These are phyloP conservation scores for Lysiphlebus fabarum DNA, from an alignment of 1,140 invertebrate species.

Conservation along the genomic window DNA sequence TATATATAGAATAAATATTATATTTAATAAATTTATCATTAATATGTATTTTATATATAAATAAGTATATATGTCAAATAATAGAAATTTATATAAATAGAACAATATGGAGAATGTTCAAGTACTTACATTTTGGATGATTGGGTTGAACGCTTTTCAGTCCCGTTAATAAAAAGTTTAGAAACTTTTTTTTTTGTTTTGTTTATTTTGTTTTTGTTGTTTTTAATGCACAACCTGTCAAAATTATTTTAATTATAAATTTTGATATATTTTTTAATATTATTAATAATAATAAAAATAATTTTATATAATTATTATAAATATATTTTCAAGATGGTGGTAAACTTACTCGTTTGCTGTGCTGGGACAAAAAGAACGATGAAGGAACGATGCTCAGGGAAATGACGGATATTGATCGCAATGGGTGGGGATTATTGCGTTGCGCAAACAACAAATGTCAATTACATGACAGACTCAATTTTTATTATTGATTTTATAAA, in stretches of 20 bases:
- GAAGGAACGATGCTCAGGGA: not conserved
- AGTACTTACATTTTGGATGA: constrained; percentile 43
- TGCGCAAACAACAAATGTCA: constrained; percentile 17
- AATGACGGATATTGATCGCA: constrained; percentile 27
- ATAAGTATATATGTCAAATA: no score
- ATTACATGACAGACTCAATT: no score
- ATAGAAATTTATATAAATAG: not conserved
- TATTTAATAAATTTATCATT: no score
- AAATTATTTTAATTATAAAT: no score
- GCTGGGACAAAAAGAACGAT: constrained; percentile 46
- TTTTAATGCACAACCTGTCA: no score
- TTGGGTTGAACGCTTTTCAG: constrained; percentile 29
- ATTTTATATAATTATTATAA: not conserved
- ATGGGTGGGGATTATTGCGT: not conserved
- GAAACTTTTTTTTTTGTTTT: no score
- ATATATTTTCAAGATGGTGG: constrained; percentile 3
- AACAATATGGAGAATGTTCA: constrained; percentile 2
- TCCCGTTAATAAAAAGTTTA: constrained; percentile 28
- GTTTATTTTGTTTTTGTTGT: no score
- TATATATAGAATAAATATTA: no score
- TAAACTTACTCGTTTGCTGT: constrained; percentile 42
- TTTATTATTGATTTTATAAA: no score
- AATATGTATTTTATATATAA: no score
- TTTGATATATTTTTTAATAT: no score
- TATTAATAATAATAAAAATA: not conserved